Evolutionary conservation across 2,797 vertebrate genomes (phyloP).

Genomic region (Diplodus sargus): DNA sequence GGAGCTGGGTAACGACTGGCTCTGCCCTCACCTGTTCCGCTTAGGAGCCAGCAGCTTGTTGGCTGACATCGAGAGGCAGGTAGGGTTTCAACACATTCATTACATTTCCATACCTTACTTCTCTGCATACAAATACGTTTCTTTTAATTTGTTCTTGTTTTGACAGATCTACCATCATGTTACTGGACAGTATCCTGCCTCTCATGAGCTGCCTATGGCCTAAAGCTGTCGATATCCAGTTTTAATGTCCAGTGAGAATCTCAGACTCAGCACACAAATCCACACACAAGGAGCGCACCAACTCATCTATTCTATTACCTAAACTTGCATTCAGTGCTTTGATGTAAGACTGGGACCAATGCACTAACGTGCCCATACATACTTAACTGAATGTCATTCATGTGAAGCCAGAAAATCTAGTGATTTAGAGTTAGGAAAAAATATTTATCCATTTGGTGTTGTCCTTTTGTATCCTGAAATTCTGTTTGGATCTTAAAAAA

Average conservation of each 20-base stretch:
- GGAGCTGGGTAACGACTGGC: slow-evolving; percentile 93
- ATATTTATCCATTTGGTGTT: neutral
- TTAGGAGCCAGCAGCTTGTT: slow-evolving; percentile 94
- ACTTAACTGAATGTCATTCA: neutral
- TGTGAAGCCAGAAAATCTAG: neutral
- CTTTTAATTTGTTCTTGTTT: neutral
- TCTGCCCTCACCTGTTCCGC: slow-evolving; percentile 90
- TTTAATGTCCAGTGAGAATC: slow-evolving; percentile 24
- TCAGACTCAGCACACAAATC: slow-evolving; percentile 3
- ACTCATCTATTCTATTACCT: neutral
- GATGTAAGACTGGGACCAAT: neutral
- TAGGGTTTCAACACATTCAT: slow-evolving; percentile 51
- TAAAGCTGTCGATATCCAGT: slow-evolving; percentile 69
- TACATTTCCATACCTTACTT: too few species aligned
- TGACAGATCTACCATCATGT: slow-evolving; percentile 95
- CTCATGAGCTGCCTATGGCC: slow-evolving; percentile 92
- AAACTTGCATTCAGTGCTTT: neutral
- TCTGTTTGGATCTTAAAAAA: slow-evolving; percentile 15
- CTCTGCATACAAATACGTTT: neutral
- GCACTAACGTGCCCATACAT: neutral
- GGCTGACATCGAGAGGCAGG: slow-evolving; percentile 95
- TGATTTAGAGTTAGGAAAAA: neutral
- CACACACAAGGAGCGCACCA: neutral
- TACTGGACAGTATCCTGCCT: slow-evolving; percentile 90
- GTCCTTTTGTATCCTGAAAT: neutral